Percentiles rank a stretch among this genome's conserved stretches.
phyloP scores from a whole-genome alignment of 2,797 vertebrate genomes.

The Pseudomugil tenellus region DNA sequence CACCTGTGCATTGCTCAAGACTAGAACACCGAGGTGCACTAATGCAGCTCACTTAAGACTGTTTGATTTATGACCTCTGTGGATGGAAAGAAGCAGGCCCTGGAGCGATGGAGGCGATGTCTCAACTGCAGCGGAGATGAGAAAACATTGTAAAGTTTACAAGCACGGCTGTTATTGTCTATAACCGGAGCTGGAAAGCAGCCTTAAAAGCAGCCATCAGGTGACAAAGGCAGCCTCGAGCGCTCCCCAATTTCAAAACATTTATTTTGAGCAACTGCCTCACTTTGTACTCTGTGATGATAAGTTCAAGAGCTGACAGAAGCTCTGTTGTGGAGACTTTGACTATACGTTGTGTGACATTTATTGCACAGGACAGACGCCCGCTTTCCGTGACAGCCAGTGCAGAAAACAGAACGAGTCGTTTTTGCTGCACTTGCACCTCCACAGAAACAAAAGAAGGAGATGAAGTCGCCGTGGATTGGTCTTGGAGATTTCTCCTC shows the following conservation, averaged over 20 bases:
- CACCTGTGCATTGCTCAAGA: slow-evolving; percentile 45
- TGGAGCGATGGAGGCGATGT: slow-evolving; percentile 53
- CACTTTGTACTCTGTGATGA: slow-evolving; percentile 63
- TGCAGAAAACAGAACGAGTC: slow-evolving; percentile 49
- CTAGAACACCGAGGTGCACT: slow-evolving; percentile 19
- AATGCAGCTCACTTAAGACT: slow-evolving; percentile 35
- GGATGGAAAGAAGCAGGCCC: slow-evolving; percentile 29
- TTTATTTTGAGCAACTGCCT: slow-evolving; percentile 75
- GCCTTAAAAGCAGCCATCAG: slow-evolving; percentile 65
- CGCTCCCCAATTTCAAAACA: slow-evolving; percentile 61
- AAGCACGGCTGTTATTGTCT: slow-evolving; percentile 65
- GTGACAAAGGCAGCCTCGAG: slow-evolving; percentile 65
- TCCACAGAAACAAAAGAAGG: slow-evolving; percentile 55
- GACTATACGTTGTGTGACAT: slow-evolving; percentile 64
- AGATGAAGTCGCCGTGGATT: slow-evolving; percentile 51
- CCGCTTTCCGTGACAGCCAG: slow-evolving; percentile 62
- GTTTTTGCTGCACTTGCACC: slow-evolving; percentile 72
- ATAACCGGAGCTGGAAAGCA: slow-evolving; percentile 38
- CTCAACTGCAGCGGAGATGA: slow-evolving; percentile 49
- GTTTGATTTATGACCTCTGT: slow-evolving; percentile 54
- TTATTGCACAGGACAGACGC: slow-evolving; percentile 70
- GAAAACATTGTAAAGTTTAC: slow-evolving; percentile 59
- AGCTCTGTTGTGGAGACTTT: slow-evolving; percentile 58
- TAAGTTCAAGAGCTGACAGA: slow-evolving; percentile 70
- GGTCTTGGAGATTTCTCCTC: slow-evolving; percentile 53